phyloP scores from a whole-genome alignment of 2,888 invertebrate genomes.

The Acanthosoma haemorrhoidale region DNA sequence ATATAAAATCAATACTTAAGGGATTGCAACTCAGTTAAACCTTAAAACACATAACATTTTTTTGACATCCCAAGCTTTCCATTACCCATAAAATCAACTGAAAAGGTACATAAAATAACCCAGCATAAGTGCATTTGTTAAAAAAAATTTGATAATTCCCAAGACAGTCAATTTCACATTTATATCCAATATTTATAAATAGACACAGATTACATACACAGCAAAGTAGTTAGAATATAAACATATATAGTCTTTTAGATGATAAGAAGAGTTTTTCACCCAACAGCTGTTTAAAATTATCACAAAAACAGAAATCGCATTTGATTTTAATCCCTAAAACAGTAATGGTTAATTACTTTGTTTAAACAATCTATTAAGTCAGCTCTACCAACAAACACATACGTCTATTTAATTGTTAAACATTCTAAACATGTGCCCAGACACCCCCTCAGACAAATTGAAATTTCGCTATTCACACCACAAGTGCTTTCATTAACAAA shows the following conservation, averaged over 20 bases:
- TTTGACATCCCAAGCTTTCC: not conserved
- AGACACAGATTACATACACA: not conserved
- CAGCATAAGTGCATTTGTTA: not conserved
- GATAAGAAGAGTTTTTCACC: not conserved
- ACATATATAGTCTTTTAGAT: not conserved
- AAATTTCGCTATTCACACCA: slow-evolving; percentile 21
- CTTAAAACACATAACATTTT: not conserved
- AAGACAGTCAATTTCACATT: not conserved
- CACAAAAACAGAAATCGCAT: not conserved
- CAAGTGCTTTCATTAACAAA: slow-evolving; percentile 28
- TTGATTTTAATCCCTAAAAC: not conserved
- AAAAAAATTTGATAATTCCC: not conserved
- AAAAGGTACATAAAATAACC: not conserved
- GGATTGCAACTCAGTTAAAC: slow-evolving; percentile 16
- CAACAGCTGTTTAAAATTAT: not conserved
- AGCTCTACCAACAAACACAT: slow-evolving; percentile 21
- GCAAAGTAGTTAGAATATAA: not conserved
- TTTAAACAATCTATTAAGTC: not conserved
- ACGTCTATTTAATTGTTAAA: not conserved
- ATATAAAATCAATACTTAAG: not conserved
- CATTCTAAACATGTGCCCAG: not conserved
- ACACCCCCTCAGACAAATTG: slow-evolving; percentile 15
- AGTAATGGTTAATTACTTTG: not conserved
- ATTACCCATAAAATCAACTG: not conserved
- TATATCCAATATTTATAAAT: not conserved